Percentiles rank a stretch among this genome's conserved stretches.
Conservation (phyloP, 1,140 invertebrate genomes). For the Conus betulinus region DNA sequence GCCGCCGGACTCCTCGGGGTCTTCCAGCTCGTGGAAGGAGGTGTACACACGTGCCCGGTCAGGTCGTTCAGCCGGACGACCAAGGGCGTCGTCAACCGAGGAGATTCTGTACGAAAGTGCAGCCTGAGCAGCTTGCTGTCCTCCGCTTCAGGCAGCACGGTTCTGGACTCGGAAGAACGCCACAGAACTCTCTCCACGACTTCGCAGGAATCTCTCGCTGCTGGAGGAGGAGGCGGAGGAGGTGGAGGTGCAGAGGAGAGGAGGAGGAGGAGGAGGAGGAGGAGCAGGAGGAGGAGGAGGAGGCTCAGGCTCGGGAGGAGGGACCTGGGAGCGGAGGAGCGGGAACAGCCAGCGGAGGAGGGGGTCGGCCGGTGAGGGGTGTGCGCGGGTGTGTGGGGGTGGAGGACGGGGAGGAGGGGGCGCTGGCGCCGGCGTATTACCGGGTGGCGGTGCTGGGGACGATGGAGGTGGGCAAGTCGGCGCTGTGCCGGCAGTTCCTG, state of each 20-base stretch:
- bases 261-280: background rate
- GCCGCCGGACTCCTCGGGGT: too few species aligned
- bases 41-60: conserved; percentile 77
- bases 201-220: conserved; percentile 38
- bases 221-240: background rate
- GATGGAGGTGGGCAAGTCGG: conserved; percentile 91
- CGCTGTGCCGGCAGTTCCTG: conserved; percentile 93
- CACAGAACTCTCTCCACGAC: conserved; percentile 21
- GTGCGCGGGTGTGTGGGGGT: conserved; percentile 27
- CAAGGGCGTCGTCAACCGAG: conserved; percentile 92
- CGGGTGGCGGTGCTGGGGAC: conserved; percentile 91
- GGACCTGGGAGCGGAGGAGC: too few species aligned
- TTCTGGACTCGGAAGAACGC: conserved; percentile 40
- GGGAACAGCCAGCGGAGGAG: background rate
- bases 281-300: background rate
- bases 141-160: conserved; percentile 82
- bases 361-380: background rate
- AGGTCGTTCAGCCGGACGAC: conserved; percentile 92
- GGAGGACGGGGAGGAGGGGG: conserved; percentile 22
- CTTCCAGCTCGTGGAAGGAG: background rate
- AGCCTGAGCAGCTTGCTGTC: conserved; percentile 81
- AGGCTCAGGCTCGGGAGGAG: background rate
- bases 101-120: conserved; percentile 86
- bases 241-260: background rate
- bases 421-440: conserved; percentile 75